Conservation (phyloP, 1,140 invertebrate species). For the Orchesella cincta region DNA sequence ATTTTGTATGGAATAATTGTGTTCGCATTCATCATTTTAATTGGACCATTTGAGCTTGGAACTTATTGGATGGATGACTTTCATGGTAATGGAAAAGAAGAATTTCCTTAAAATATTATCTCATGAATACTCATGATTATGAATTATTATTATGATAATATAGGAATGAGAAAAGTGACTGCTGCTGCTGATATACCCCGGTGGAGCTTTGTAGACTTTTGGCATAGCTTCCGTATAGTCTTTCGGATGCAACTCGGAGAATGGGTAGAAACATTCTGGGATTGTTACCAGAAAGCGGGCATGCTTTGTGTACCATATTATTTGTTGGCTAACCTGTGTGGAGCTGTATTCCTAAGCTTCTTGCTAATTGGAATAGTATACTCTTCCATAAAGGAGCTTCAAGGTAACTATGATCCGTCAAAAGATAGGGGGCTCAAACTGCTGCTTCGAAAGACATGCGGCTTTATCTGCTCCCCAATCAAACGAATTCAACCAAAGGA, state of each 20-base stretch:
- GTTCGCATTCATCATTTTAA: not conserved
- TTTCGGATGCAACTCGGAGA: conserved; percentile 12
- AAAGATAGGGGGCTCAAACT: not conserved
- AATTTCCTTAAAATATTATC: not conserved
- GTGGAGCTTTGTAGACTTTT: conserved; percentile 26
- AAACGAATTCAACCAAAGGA: not conserved
- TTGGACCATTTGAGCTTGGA: conserved; percentile 19
- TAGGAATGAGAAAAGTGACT: not conserved
- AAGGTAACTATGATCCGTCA: not conserved
- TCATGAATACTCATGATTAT: no score
- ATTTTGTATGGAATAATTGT: not conserved
- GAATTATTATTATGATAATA: not conserved
- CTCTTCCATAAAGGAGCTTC: not conserved
- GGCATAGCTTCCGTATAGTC: conserved; percentile 20
- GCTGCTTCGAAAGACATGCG: not conserved
- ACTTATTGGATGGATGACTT: not conserved
- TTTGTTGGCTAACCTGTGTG: not conserved
- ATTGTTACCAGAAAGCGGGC: not conserved
- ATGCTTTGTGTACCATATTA: not conserved
- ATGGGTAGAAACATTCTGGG: conserved; percentile 34
- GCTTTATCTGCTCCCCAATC: not conserved
- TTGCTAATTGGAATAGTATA: conserved; percentile 10
- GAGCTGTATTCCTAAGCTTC: not conserved
- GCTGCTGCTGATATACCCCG: not conserved
- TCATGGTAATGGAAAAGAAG: not conserved